Percentiles rank a stretch among this genome's conserved stretches.
Conservation (phyloP, 2,113 vertebrate genomes). For the Clarias macrocephalus region DNA sequence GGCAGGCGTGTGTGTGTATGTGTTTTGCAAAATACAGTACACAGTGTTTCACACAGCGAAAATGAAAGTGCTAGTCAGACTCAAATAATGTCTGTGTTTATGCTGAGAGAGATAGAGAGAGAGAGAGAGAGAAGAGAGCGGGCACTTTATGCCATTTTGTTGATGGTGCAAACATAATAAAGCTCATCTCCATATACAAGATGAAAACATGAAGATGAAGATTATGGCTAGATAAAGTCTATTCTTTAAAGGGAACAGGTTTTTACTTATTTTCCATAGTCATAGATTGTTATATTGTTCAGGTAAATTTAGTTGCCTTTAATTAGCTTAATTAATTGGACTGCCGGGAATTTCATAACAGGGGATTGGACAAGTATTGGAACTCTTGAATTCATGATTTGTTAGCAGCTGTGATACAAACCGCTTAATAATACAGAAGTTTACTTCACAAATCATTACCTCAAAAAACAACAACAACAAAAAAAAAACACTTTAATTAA, state of each 20-base stretch:
- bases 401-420: neutral
- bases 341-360: neutral
- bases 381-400: neutral
- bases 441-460: neutral
- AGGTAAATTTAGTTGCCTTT: neutral
- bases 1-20: neutral
- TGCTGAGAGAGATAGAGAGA: too few relatives aligned
- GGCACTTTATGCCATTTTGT: neutral
- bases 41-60: neutral
- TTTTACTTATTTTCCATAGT: neutral
- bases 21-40: neutral
- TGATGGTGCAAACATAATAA: neutral
- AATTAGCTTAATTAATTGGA: neutral
- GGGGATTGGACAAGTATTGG: neutral
- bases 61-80: neutral
- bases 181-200: neutral
- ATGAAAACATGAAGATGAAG: neutral
- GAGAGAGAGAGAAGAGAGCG: too few relatives aligned
- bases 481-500: neutral
- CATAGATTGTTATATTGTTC: neutral
- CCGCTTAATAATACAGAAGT: neutral
- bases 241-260: neutral
- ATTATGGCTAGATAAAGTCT: neutral
- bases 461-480: neutral
- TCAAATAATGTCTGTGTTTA: neutral